Evolutionary conservation across 2,888 invertebrate genomes (phyloP).

Genomic region (Apotomis turbidana): DNA sequence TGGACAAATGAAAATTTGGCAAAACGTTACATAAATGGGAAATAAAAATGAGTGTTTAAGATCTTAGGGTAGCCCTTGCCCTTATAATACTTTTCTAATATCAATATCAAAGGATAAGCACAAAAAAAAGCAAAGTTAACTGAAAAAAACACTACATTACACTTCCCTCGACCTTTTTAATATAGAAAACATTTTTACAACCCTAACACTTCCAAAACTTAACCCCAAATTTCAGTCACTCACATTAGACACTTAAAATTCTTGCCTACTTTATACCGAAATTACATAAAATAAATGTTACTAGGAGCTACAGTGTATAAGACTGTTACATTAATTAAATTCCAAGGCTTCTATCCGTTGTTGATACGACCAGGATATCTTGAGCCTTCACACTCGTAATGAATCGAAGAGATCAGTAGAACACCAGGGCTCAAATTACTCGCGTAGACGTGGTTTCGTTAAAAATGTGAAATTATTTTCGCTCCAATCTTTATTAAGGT

Average conservation of each 20-base stretch:
- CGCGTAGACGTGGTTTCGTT: slow-evolving; percentile 52
- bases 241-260: slow-evolving; percentile 59
- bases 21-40: too few species aligned
- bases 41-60: too few species aligned
- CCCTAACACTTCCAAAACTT: background rate
- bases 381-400: slow-evolving; percentile 53
- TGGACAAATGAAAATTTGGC: too few species aligned
- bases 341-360: slow-evolving; percentile 56
- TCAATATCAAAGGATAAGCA: too few species aligned
- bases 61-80: too few species aligned
- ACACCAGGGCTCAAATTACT: slow-evolving; percentile 48
- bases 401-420: slow-evolving; percentile 48
- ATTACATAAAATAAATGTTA: slow-evolving; percentile 55
- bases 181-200: background rate
- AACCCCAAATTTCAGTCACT: slow-evolving; percentile 23
- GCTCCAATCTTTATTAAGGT: slow-evolving; percentile 56
- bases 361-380: slow-evolving; percentile 50
- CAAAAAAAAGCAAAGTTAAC: too few species aligned
- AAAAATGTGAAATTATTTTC: slow-evolving; percentile 63
- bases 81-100: too few species aligned
- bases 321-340: slow-evolving; percentile 73
- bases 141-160: background rate
- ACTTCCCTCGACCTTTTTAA: background rate
- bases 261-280: slow-evolving; percentile 53
- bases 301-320: slow-evolving; percentile 55